These are phyloP conservation scores for Oikopleura vanhoeffeni DNA, from an alignment of 23 tunicate genomes.

Conservation along the genomic window DNA sequence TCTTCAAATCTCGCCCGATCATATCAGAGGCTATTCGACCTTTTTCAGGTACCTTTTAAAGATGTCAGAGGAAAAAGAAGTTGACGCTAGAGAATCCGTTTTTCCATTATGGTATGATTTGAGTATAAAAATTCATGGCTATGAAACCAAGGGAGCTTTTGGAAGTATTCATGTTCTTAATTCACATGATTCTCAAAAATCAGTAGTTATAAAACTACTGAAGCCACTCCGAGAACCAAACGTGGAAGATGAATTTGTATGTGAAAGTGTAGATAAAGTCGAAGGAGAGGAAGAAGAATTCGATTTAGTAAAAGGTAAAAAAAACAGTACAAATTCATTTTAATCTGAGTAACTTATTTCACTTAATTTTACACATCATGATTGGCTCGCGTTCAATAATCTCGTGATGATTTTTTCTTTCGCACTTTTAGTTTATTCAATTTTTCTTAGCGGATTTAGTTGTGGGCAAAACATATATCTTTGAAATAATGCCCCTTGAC, in stretches of 20 bases:
- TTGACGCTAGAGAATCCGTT: not conserved
- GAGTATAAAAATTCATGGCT: not conserved
- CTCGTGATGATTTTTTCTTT: too few relatives aligned
- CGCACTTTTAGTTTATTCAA: too few relatives aligned
- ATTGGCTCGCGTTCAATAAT: too few relatives aligned
- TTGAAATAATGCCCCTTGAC: too few relatives aligned
- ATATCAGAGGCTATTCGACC: too few relatives aligned
- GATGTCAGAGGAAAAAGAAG: not conserved
- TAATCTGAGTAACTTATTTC: too few relatives aligned
- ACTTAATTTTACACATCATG: too few relatives aligned
- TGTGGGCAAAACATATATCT: too few relatives aligned
- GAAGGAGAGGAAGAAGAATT: not conserved
- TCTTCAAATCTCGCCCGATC: too few relatives aligned
- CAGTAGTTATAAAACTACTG: not conserved
- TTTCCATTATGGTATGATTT: not conserved
- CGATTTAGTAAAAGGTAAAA: not conserved
- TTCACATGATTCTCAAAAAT: not conserved
- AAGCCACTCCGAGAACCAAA: not conserved
- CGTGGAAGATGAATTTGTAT: not conserved
- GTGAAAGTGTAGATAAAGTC: not conserved
- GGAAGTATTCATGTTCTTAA: not conserved
- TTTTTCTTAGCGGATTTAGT: too few relatives aligned
- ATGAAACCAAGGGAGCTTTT: slow-evolving; percentile 1
- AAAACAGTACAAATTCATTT: too few relatives aligned
- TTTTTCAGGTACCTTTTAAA: not conserved